Conservation (phyloP, 2,888 invertebrate genomes). For the Morinoia aosen region DNA sequence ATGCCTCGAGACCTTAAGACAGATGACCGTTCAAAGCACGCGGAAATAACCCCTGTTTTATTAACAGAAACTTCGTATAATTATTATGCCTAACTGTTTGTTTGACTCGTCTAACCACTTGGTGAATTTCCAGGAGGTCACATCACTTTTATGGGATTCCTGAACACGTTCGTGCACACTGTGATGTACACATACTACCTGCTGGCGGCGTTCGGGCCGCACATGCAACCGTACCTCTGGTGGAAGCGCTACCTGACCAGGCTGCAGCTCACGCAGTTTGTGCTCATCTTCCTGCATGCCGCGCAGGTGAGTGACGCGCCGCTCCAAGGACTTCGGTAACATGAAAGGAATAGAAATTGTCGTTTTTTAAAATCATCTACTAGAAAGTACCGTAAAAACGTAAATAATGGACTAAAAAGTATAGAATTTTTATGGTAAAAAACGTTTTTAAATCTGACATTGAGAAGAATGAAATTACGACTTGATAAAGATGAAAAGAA, state of each 20-base stretch:
- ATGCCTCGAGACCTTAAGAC: background rate
- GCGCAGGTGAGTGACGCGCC: slow-evolving; percentile 50
- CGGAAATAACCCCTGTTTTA: background rate
- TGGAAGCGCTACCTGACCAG: slow-evolving; percentile 69
- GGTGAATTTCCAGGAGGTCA: slow-evolving; percentile 63
- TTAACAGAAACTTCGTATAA: background rate
- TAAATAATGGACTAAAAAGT: too few relatives aligned
- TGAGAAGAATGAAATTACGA: too few relatives aligned
- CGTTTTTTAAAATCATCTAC: too few relatives aligned
- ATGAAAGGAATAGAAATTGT: background rate
- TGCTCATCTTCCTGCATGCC: slow-evolving; percentile 65
- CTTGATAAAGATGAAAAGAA: too few relatives aligned
- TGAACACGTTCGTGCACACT: slow-evolving; percentile 68
- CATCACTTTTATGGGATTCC: slow-evolving; percentile 68
- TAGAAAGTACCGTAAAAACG: too few relatives aligned
- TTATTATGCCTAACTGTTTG: background rate
- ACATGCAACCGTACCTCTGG: slow-evolving; percentile 68
- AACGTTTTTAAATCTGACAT: too few relatives aligned
- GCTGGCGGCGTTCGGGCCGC: slow-evolving; percentile 67
- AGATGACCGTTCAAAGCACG: background rate
- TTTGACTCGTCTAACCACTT: background rate
- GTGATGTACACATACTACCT: slow-evolving; percentile 68
- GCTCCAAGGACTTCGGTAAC: background rate
- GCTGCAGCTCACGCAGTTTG: slow-evolving; percentile 68
- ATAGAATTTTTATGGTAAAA: too few relatives aligned